Conservation (phyloP, 2,113 vertebrate species). For the Hemiprocne comata region DNA sequence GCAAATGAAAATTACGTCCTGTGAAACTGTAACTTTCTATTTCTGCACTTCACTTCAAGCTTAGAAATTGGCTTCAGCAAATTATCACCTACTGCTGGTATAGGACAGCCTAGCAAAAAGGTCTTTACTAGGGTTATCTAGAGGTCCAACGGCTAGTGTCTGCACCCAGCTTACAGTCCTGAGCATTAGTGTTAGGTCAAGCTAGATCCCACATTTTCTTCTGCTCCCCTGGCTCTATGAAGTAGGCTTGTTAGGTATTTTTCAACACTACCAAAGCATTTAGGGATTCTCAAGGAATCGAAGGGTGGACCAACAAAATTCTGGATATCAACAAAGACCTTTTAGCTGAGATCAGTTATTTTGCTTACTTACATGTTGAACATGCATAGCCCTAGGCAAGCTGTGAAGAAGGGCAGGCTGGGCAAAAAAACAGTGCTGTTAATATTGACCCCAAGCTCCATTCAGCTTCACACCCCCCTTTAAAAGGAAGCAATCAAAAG, state of each 20-base stretch:
- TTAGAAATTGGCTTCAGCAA: not conserved
- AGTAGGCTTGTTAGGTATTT: not conserved
- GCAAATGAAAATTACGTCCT: not conserved
- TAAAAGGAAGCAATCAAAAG: constrained; percentile 52
- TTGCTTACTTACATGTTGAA: not conserved
- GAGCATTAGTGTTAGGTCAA: not conserved
- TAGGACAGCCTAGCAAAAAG: not conserved
- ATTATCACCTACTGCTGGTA: not conserved
- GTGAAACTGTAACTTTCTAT: not conserved
- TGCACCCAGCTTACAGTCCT: not conserved
- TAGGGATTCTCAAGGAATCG: not conserved
- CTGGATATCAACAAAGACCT: not conserved
- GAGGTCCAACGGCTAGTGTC: not conserved
- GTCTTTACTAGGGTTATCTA: not conserved
- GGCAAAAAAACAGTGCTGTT: constrained; percentile 7
- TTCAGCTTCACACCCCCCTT: constrained; percentile 2
- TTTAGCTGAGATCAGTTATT: not conserved
- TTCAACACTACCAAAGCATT: not conserved
- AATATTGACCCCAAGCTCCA: constrained; percentile 26
- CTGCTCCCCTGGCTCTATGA: not conserved
- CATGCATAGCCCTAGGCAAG: constrained; percentile 6
- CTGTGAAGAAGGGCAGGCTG: constrained; percentile 17
- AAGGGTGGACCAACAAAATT: not conserved
- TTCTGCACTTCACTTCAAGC: not conserved
- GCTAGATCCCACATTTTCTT: not conserved